phyloP scores from a whole-genome alignment of 2,888 invertebrate genomes.

The Conistra vaccinii region DNA sequence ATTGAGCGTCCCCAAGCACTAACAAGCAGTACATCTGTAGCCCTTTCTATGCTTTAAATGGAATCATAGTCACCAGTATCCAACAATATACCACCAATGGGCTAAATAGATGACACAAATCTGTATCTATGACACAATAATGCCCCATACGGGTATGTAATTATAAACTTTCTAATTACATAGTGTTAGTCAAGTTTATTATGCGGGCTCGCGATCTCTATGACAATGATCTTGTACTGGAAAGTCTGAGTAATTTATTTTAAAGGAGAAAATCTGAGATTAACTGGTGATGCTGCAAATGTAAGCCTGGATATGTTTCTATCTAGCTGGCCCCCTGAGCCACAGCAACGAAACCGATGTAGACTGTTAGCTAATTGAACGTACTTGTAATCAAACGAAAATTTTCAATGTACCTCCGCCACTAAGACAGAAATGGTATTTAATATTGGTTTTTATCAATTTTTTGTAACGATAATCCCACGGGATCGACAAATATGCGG shows the following conservation, averaged over 20 bases:
- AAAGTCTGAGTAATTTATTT: constrained; percentile 6
- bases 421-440: no score
- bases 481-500: no score
- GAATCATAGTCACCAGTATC: background rate
- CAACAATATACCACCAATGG: background rate
- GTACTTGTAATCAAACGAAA: no score
- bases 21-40: background rate
- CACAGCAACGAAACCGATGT: no score
- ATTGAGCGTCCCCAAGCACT: no score
- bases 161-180: constrained; percentile 45
- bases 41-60: background rate
- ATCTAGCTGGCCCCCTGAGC: no score
- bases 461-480: no score
- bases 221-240: constrained; percentile 12
- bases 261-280: background rate
- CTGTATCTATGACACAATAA: constrained; percentile 7
- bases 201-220: constrained; percentile 35
- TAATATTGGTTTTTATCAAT: no score
- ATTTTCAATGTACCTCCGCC: no score
- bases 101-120: background rate
- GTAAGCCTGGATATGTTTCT: no score
- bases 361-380: no score
- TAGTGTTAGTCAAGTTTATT: background rate
- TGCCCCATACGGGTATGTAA: constrained; percentile 14
- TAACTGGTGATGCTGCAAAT: background rate